These are phyloP conservation scores for Monochamus alternatus DNA, from an alignment of 2,888 invertebrate genomes.

Conservation along the genomic window DNA sequence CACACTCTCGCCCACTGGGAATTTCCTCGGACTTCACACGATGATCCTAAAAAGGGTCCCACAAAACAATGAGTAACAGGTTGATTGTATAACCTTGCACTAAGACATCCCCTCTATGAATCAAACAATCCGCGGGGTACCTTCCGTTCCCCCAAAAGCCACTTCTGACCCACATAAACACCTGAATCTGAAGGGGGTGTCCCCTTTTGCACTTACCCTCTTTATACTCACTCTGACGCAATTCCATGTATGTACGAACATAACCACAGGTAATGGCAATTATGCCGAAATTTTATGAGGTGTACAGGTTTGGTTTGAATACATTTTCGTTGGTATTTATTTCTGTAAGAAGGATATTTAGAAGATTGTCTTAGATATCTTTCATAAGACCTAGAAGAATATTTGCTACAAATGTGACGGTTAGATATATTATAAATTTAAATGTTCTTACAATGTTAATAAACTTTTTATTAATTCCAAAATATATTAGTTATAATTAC, in stretches of 20 bases:
- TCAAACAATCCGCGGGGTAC: constrained; percentile 52
- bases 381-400: no score
- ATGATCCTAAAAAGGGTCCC: constrained; percentile 45
- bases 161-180: constrained; percentile 54
- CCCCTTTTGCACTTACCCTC: constrained; percentile 45
- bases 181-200: constrained; percentile 44
- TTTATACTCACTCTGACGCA: constrained; percentile 35
- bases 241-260: neutral
- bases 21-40: constrained; percentile 41
- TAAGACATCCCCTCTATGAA: constrained; percentile 53
- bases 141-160: constrained; percentile 54
- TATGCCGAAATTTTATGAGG: neutral
- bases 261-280: neutral
- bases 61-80: constrained; percentile 54
- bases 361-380: no score
- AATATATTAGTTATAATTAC: no score
- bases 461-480: no score
- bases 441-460: no score
- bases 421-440: no score
- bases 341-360: no score
- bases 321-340: no score
- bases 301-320: no score
- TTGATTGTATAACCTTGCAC: constrained; percentile 50
- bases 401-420: no score
- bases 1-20: neutral